Percentiles rank a stretch among this genome's conserved stretches.
Evolutionary conservation across 2,797 vertebrate species (phyloP).

Genomic region (Hemibagrus guttatus): DNA sequence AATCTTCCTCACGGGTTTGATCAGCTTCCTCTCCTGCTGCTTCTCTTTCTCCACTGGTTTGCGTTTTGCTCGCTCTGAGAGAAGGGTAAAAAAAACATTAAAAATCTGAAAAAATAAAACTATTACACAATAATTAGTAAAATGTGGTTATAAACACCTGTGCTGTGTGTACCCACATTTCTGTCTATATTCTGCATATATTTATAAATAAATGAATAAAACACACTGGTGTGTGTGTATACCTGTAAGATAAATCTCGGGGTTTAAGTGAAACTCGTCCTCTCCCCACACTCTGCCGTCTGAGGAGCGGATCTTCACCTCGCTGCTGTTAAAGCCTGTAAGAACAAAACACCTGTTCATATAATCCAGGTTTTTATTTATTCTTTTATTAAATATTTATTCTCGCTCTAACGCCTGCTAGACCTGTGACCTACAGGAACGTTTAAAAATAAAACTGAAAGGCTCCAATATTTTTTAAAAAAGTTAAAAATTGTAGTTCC

Average conservation of each 20-base stretch:
- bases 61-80: conserved; percentile 39
- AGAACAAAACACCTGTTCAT: not conserved
- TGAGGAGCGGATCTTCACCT: conserved; percentile 83
- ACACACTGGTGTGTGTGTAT: conserved; percentile 36
- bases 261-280: conserved; percentile 80
- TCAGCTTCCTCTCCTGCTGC: conserved; percentile 67
- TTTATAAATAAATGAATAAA: not conserved
- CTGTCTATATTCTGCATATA: not conserved
- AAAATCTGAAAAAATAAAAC: not conserved
- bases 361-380: not conserved
- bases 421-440: not conserved
- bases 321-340: conserved; percentile 88
- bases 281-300: conserved; percentile 87
- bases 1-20: conserved; percentile 84
- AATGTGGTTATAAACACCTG: not conserved
- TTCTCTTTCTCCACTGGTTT: conserved; percentile 50
- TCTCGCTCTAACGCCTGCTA: not conserved
- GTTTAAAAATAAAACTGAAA: not conserved
- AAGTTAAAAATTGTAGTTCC: not conserved
- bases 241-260: conserved; percentile 84
- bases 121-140: not conserved
- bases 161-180: not conserved
- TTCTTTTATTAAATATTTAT: not conserved
- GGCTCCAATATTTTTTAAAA: no score
- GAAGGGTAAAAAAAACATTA: not conserved